Evolutionary conservation across 1,140 invertebrate species (phyloP).

Genomic region (Dolichoris vasculosae): DNA sequence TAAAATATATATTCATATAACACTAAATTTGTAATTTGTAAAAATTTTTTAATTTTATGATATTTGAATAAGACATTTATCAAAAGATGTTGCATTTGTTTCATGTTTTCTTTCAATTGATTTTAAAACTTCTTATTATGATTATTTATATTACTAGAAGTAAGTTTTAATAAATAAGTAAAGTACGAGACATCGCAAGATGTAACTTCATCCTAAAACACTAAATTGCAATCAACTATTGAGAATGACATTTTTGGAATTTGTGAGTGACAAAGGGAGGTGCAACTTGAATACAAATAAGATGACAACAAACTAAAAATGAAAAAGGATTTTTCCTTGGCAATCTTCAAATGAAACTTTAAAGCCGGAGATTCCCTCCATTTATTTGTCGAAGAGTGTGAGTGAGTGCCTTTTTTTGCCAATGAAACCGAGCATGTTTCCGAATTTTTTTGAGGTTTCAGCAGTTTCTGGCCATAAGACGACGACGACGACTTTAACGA

Average conservation of each 20-base stretch:
- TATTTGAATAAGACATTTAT: background rate
- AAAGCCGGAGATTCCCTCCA: constrained; percentile 9
- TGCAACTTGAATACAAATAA: constrained; percentile 43
- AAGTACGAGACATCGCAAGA: background rate
- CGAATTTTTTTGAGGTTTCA: constrained; percentile 25
- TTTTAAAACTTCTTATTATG: background rate
- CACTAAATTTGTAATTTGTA: no score
- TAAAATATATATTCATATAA: no score
- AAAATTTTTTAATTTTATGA: no score
- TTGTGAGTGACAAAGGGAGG: background rate
- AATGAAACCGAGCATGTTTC: background rate
- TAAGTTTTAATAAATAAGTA: background rate
- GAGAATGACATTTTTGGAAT: constrained; percentile 28
- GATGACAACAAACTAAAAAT: constrained; percentile 23
- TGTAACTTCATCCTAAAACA: constrained; percentile 17
- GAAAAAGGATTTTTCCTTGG: background rate
- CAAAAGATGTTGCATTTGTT: background rate
- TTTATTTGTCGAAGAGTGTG: constrained; percentile 34
- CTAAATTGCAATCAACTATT: constrained; percentile 47
- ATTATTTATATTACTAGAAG: background rate
- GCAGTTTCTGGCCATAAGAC: constrained; percentile 15
- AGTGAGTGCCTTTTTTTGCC: background rate
- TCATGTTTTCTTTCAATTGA: background rate
- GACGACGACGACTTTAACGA: constrained; percentile 14
- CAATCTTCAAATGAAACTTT: constrained; percentile 29